phyloP scores from a whole-genome alignment of 1,140 invertebrate genomes.

The Leptinotarsa undecemlineata region DNA sequence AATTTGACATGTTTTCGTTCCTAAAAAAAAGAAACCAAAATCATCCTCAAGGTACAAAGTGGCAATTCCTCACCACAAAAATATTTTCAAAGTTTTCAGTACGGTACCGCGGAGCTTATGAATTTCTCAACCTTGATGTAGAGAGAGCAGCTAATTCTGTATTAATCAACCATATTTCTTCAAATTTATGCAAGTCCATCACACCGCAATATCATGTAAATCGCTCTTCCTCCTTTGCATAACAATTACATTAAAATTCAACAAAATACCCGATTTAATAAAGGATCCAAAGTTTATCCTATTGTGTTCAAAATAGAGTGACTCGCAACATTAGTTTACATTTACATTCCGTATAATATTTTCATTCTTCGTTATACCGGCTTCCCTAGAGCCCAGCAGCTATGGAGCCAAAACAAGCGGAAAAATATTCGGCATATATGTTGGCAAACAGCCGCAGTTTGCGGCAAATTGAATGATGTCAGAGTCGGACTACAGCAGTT shows the following conservation, averaged over 20 bases:
- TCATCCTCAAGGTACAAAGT: no score
- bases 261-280: constrained; percentile 12
- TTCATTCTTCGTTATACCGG: constrained; percentile 25
- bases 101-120: no score
- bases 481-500: neutral
- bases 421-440: constrained; percentile 36
- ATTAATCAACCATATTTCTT: neutral
- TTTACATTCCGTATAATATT: constrained; percentile 33
- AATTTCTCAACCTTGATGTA: no score
- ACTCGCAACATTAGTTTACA: constrained; percentile 36
- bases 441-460: constrained; percentile 26
- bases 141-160: no score
- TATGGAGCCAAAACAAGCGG: constrained; percentile 31
- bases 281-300: constrained; percentile 15
- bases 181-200: neutral
- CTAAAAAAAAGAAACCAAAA: no score
- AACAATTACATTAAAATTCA: constrained; percentile 21
- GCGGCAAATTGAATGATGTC: constrained; percentile 32
- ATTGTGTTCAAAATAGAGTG: constrained; percentile 30
- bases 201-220: constrained; percentile 16
- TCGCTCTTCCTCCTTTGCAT: constrained; percentile 9
- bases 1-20: no score
- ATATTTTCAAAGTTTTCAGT: no score
- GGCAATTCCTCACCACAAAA: no score
- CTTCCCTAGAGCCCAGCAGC: constrained; percentile 4